Percentiles rank a stretch among this genome's conserved stretches.
phyloP scores from a whole-genome alignment of 1,140 invertebrate genomes.

The Drosophila nigromelanica region DNA sequence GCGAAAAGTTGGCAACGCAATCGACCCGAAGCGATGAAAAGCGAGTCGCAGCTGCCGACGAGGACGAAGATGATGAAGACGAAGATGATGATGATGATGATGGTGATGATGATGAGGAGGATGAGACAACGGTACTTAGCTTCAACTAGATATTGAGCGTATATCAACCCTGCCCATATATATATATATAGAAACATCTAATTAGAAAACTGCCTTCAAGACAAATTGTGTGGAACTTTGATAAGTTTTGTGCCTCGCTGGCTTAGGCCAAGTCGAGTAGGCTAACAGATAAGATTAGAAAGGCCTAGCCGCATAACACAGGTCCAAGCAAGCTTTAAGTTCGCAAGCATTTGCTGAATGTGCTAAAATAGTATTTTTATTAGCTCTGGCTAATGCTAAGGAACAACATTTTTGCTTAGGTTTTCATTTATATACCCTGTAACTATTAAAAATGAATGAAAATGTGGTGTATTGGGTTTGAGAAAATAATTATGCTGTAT shows the following conservation, averaged over 20 bases:
- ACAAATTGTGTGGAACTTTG: slow-evolving; percentile 63
- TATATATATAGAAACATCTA: slow-evolving; percentile 28
- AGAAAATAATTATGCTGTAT: too few species aligned
- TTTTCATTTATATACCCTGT: too few species aligned
- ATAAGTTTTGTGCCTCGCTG: slow-evolving; percentile 27
- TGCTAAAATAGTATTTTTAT: slow-evolving; percentile 1
- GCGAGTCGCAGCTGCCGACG: slow-evolving; percentile 13
- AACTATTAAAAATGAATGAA: too few species aligned
- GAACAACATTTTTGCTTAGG: too few species aligned
- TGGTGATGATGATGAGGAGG: slow-evolving; percentile 34
- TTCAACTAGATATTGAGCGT: slow-evolving; percentile 27
- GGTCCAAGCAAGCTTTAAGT: not conserved
- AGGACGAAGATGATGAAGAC: slow-evolving; percentile 32
- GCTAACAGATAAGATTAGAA: slow-evolving; percentile 7
- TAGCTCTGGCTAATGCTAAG: too few species aligned
- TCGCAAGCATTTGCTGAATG: not conserved
- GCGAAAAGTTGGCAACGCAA: slow-evolving; percentile 46
- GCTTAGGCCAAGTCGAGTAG: not conserved
- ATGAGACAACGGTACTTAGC: slow-evolving; percentile 64
- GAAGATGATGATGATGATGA: slow-evolving; percentile 38
- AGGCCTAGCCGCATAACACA: not conserved
- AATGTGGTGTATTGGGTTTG: too few species aligned
- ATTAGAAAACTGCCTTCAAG: slow-evolving; percentile 55
- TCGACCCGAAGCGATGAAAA: slow-evolving; percentile 43
- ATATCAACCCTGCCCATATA: not conserved